These are phyloP conservation scores for Pongo pygmaeus DNA, from an alignment of 2,113 vertebrate genomes.

Conservation along the genomic window DNA sequence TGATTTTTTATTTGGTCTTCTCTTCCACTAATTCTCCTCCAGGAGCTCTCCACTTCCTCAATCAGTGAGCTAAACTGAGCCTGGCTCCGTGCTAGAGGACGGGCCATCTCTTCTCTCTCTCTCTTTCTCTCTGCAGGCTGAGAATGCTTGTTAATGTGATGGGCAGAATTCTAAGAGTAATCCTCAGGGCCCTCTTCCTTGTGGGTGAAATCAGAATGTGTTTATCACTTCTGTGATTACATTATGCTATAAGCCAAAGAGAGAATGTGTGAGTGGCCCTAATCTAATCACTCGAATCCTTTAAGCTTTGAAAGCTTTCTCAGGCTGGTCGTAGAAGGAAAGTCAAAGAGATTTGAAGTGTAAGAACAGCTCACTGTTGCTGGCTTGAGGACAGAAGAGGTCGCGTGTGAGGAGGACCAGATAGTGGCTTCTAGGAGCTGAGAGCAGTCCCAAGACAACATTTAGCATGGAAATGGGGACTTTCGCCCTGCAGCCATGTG, in stretches of 20 bases:
- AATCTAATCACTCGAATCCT: neutral
- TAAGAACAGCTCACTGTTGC: neutral
- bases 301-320: neutral
- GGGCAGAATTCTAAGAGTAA: neutral
- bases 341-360: neutral
- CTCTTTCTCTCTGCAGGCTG: neutral
- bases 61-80: neutral
- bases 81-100: neutral
- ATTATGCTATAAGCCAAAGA: neutral
- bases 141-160: neutral
- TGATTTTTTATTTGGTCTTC: neutral
- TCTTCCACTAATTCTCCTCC: neutral
- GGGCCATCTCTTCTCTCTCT: neutral
- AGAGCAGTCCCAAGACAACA: neutral
- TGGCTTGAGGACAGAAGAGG: neutral
- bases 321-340: neutral
- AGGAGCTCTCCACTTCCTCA: neutral
- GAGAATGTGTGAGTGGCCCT: neutral
- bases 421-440: neutral
- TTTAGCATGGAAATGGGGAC: neutral
- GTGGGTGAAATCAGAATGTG: neutral
- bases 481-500: neutral
- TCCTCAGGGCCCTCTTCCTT: neutral
- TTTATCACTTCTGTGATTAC: neutral
- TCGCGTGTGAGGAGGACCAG: neutral